Conservation (phyloP, 2,888 invertebrate species). For the Nymphalis polychloros region DNA sequence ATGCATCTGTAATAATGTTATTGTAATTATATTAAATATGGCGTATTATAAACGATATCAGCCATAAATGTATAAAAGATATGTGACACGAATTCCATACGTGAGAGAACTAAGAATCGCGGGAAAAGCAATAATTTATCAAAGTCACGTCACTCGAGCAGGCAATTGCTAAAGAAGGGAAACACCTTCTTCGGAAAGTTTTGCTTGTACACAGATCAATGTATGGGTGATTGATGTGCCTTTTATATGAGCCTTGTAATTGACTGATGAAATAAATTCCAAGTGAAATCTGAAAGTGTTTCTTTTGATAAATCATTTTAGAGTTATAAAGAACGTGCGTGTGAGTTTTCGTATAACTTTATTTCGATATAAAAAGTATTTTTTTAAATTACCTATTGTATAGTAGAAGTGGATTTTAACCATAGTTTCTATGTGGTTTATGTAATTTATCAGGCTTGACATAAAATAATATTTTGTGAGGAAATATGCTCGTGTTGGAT, state of each 20-base stretch:
- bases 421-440: no score
- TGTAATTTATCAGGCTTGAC: no score
- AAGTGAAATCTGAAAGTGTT: conserved; percentile 12
- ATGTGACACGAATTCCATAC: conserved; percentile 28
- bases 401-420: no score
- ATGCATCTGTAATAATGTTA: background rate
- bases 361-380: no score
- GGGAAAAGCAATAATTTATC: conserved; percentile 63
- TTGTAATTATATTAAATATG: background rate
- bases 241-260: conserved; percentile 14
- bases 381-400: no score
- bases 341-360: no score
- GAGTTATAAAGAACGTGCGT: no score
- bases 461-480: no score
- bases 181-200: conserved; percentile 60
- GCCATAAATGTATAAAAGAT: conserved; percentile 2
- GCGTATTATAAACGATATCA: conserved; percentile 4
- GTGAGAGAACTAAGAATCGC: conserved; percentile 44
- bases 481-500: no score
- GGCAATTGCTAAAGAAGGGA: conserved; percentile 47
- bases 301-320: conserved; percentile 12
- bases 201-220: conserved; percentile 48
- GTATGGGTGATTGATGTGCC: conserved; percentile 46
- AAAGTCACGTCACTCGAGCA: conserved; percentile 60
- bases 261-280: conserved; percentile 16